These are phyloP conservation scores for Polylopha cassiicola DNA, from an alignment of 2,888 invertebrate genomes.

Conservation along the genomic window DNA sequence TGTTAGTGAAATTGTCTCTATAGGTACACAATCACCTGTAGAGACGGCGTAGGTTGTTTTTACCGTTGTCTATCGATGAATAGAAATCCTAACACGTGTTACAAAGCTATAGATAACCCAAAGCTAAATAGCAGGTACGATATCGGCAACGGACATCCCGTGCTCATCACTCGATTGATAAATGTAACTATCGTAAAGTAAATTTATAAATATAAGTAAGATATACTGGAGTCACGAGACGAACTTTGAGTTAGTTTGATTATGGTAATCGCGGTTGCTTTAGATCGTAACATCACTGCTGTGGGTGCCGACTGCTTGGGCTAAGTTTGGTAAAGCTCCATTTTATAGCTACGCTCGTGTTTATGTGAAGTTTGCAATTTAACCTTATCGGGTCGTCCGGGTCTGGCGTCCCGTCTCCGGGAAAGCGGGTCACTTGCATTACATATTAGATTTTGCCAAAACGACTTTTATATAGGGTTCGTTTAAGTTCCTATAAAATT, in stretches of 20 bases:
- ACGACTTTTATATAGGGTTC: too few species aligned
- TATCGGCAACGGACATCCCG: too few species aligned
- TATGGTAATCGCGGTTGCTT: conserved; percentile 19
- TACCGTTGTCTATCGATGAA: conserved; percentile 12
- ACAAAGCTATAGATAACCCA: too few species aligned
- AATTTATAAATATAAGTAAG: conserved; percentile 7
- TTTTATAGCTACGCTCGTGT: conserved; percentile 30
- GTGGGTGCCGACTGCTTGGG: conserved; percentile 6
- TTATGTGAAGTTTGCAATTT: conserved; percentile 41
- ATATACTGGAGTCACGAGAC: too few species aligned
- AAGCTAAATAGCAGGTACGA: too few species aligned
- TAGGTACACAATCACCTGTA: conserved; percentile 6
- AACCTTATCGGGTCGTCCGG: conserved; percentile 45
- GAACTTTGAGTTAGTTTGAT: too few species aligned
- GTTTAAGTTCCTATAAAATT: too few species aligned
- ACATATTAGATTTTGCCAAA: conserved; percentile 46
- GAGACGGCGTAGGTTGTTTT: conserved; percentile 4
- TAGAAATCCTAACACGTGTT: too few species aligned
- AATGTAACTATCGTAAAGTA: too few species aligned
- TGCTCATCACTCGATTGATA: too few species aligned
- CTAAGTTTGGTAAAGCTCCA: not conserved
- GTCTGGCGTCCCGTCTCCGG: conserved; percentile 31
- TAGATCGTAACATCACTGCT: conserved; percentile 10
- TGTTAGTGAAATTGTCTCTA: conserved; percentile 11
- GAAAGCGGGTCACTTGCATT: conserved; percentile 51